Conservation (phyloP, 2,888 invertebrate species). For the Aleiodes alternator region DNA sequence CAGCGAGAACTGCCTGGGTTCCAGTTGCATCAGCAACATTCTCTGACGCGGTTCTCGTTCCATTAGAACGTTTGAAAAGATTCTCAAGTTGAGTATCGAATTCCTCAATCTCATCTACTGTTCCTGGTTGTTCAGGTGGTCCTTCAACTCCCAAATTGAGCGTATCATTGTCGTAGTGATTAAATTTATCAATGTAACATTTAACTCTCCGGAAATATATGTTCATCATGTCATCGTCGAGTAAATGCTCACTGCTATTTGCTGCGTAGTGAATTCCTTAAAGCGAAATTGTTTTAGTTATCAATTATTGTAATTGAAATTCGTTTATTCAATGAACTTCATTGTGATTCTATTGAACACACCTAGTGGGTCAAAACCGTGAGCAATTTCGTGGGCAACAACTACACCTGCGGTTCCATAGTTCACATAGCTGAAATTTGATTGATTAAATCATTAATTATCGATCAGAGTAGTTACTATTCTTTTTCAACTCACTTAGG, state of each 20-base stretch:
- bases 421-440: constrained; percentile 46
- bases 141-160: background rate
- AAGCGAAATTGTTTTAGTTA: background rate
- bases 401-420: constrained; percentile 50
- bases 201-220: constrained; percentile 49
- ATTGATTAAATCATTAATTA: background rate
- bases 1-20: constrained; percentile 82
- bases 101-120: constrained; percentile 45
- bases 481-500: constrained; percentile 62
- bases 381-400: constrained; percentile 55
- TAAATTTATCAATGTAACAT: constrained; percentile 51
- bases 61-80: too few relatives aligned
- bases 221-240: constrained; percentile 45
- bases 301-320: background rate
- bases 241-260: constrained; percentile 8
- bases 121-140: constrained; percentile 11
- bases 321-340: too few relatives aligned
- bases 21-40: constrained; percentile 93
- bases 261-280: constrained; percentile 39
- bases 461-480: background rate
- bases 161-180: constrained; percentile 38
- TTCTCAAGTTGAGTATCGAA: background rate
- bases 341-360: background rate
- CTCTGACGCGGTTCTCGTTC: constrained; percentile 73
- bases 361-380: constrained; percentile 50